These are phyloP conservation scores for Lineus longissimus DNA, from an alignment of 1,140 invertebrate genomes.

Conservation along the genomic window DNA sequence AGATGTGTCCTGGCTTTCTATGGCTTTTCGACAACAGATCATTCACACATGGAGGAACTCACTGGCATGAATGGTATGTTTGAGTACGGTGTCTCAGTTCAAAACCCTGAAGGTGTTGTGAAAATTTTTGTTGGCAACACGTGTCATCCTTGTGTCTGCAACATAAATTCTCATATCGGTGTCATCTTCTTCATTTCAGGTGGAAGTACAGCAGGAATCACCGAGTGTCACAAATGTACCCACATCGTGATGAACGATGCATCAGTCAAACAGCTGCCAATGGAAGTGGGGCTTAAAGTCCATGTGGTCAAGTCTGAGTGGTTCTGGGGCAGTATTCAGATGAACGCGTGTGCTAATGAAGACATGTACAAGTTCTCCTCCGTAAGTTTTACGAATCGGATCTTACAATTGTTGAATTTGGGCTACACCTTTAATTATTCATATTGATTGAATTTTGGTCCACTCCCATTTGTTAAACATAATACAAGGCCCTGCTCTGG, in stretches of 20 bases:
- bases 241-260: slow-evolving; percentile 73
- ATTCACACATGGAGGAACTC: slow-evolving; percentile 85
- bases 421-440: too few relatives aligned
- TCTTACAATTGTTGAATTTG: background rate
- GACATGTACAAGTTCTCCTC: slow-evolving; percentile 66
- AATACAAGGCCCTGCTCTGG: too few relatives aligned
- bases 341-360: slow-evolving; percentile 86
- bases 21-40: slow-evolving; percentile 83
- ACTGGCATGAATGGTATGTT: slow-evolving; percentile 68
- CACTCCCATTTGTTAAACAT: too few relatives aligned
- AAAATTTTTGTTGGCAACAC: too few relatives aligned
- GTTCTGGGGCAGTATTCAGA: slow-evolving; percentile 97
- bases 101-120: too few relatives aligned
- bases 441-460: too few relatives aligned
- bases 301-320: slow-evolving; percentile 62
- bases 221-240: background rate
- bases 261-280: slow-evolving; percentile 39
- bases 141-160: too few relatives aligned
- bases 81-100: slow-evolving; percentile 3
- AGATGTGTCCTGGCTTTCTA: slow-evolving; percentile 81
- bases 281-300: slow-evolving; percentile 27
- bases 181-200: slow-evolving; percentile 3
- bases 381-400: background rate
- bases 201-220: background rate
- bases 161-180: too few relatives aligned